phyloP scores from a whole-genome alignment of 2,888 invertebrate genomes.

The Yponomeuta sedellus region DNA sequence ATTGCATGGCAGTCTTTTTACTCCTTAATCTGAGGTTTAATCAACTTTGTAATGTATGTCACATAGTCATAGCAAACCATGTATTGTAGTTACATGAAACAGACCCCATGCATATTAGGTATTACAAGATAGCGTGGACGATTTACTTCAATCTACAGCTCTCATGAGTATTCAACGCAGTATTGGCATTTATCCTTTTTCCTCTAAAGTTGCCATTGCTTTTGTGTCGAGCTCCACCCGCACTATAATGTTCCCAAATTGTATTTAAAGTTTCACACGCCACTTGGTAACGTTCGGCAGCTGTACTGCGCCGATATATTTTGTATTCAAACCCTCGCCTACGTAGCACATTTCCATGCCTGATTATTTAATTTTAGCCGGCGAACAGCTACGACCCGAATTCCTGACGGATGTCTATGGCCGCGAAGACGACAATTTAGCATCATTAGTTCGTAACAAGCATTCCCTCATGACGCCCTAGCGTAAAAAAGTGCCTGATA shows the following conservation, averaged over 20 bases:
- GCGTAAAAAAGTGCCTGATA: constrained; percentile 42
- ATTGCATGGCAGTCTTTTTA: too few relatives aligned
- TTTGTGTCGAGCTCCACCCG: background rate
- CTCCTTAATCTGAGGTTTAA: too few relatives aligned
- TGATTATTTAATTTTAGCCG: constrained; percentile 48
- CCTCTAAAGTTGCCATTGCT: background rate
- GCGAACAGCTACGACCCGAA: constrained; percentile 37
- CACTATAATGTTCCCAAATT: background rate
- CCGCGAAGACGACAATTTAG: constrained; percentile 45
- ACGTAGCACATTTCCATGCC: constrained; percentile 37
- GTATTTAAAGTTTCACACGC: background rate
- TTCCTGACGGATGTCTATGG: constrained; percentile 45
- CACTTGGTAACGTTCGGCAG: background rate
- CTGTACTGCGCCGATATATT: background rate
- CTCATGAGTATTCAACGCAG: too few relatives aligned
- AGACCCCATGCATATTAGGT: too few relatives aligned
- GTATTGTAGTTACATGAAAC: too few relatives aligned
- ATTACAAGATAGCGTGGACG: too few relatives aligned
- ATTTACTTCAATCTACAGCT: too few relatives aligned
- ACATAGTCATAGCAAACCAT: too few relatives aligned
- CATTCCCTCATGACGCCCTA: constrained; percentile 46
- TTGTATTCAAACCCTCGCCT: constrained; percentile 15
- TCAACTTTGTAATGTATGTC: too few relatives aligned
- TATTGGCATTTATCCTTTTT: background rate
- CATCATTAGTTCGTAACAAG: constrained; percentile 55